A percentile compares a stretch with the other conserved stretches of the same genome.
These are phyloP conservation scores for Penaeus indicus DNA, from an alignment of 1,140 invertebrate species.

Conservation along the genomic window DNA sequence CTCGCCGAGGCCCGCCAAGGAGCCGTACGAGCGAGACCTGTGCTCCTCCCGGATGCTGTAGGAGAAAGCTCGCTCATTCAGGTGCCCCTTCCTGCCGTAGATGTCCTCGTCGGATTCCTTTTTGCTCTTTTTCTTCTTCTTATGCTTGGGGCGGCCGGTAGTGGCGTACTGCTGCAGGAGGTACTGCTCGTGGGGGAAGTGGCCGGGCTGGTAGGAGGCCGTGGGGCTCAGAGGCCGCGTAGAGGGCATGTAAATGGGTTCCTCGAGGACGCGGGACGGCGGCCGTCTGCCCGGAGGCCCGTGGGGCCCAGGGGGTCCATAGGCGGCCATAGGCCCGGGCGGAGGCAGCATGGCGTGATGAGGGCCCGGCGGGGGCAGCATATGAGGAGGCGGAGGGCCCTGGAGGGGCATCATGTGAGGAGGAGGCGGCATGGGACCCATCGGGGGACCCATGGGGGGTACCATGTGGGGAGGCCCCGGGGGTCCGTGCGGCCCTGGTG, in stretches of 20 bases:
- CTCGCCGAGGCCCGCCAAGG: conserved; percentile 85
- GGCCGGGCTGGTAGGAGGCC: conserved; percentile 76
- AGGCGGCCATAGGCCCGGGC: conserved; percentile 64
- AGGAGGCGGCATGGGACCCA: conserved; percentile 68
- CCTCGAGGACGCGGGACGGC: conserved; percentile 71
- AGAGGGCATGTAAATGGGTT: conserved; percentile 77
- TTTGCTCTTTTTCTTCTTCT: conserved; percentile 69
- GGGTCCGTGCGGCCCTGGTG: conserved; percentile 54
- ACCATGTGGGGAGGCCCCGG: conserved; percentile 68
- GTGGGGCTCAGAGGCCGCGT: conserved; percentile 75
- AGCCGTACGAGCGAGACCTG: conserved; percentile 89
- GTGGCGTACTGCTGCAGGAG: conserved; percentile 76
- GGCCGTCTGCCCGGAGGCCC: conserved; percentile 65
- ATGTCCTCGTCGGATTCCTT: conserved; percentile 71
- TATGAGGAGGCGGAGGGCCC: conserved; percentile 66
- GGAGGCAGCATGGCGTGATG: conserved; percentile 68
- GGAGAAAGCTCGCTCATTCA: conserved; percentile 93
- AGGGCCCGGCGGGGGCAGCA: conserved; percentile 67
- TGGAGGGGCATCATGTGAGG: conserved; percentile 66
- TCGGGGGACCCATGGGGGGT: conserved; percentile 50
- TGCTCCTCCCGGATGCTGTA: conserved; percentile 95
- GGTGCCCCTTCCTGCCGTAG: conserved; percentile 89
- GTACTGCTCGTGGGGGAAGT: conserved; percentile 77
- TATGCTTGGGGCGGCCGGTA: conserved; percentile 66
- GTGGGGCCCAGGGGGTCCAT: conserved; percentile 59